These are phyloP conservation scores for Stegophylla sp. DNA, from an alignment of 2,888 invertebrate genomes.

Conservation along the genomic window DNA sequence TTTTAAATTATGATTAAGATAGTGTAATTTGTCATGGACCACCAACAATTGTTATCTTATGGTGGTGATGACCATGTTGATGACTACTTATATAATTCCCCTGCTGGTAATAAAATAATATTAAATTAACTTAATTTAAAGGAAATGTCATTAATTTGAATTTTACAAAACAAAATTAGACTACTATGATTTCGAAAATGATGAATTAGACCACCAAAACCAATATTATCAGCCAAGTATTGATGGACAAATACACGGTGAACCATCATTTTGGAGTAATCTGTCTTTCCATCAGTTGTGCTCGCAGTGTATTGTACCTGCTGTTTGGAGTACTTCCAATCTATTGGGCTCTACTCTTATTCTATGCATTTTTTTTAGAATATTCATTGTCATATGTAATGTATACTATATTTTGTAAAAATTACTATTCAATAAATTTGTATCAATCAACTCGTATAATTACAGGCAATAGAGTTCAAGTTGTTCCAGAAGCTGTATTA, in stretches of 20 bases:
- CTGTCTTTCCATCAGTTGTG: slow-evolving; percentile 21
- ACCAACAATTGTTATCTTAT: slow-evolving; percentile 12
- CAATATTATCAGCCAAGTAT: neutral
- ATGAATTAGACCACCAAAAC: neutral
- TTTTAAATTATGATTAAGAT: neutral
- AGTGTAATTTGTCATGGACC: slow-evolving; percentile 12
- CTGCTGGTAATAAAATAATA: neutral
- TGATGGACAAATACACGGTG: neutral
- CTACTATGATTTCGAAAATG: slow-evolving; percentile 27
- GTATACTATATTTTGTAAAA: neutral
- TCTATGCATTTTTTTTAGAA: slow-evolving; percentile 35
- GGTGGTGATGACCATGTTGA: neutral
- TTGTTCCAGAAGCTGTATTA: neutral
- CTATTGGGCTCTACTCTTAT: slow-evolving; percentile 29
- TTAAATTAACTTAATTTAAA: neutral
- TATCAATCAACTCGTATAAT: neutral
- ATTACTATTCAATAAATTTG: neutral
- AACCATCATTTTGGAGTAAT: slow-evolving; percentile 18
- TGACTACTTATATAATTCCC: slow-evolving; percentile 3
- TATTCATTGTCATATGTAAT: slow-evolving; percentile 15
- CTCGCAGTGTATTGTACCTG: slow-evolving; percentile 23
- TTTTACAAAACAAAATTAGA: slow-evolving; percentile 1
- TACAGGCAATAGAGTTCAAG: slow-evolving; percentile 20
- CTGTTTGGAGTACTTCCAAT: slow-evolving; percentile 4
- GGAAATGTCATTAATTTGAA: neutral